Evolutionary conservation across 2,888 invertebrate species (phyloP), one percentile per base, ranked within the genome.

Genomic region (Platycheirus rosarum): DNA sequence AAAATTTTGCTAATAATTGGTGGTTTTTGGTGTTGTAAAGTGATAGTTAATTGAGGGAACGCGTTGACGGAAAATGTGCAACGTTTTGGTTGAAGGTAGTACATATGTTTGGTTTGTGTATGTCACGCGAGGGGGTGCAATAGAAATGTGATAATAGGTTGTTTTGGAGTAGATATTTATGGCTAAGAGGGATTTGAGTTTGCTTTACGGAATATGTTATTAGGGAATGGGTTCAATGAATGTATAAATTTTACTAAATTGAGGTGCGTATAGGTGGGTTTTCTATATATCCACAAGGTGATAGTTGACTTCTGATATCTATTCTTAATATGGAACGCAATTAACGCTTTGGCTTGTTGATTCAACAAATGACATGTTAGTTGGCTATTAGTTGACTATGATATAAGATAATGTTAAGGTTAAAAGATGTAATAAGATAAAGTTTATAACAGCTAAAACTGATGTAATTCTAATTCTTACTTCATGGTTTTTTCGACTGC

Each of bases 131-230:
- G 9, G 14, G 40, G 40, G 7, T 40, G 55, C 23, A 4, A 26
- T 55, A 16, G 8, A 37, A 42, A 79, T 71, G 66, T 80, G 80
- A 75, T 80, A 76, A 80, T 80, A 37, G 70, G 20, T 18, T 16
- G 66, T 53, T 76, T 76, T 51, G n/a, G 46, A 75, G 75, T 80
- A 75, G 75, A 66, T 75, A 80, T 76, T 80, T 76, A 71, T 60
- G 32, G 79, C 44, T 49, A 57, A 74, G 69, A 55, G 74, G 55
- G 49, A 48, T 18, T n/a, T 68, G 20, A 63, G 48, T 20, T n/a
- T 32, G 20, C 18, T 53, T 53, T 53, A 42, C 23, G 44, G 75
- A 70, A 80, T 75, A 75, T 63, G 49, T 79, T 74, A 75, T 53
- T 70, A 66, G 32, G 37, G 13, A 46, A 62, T 23, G 35, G 9